These are phyloP conservation scores for Amphiura filiformis DNA, from an alignment of 35 echinoderm and acorn worm species.

Conservation along the genomic window DNA sequence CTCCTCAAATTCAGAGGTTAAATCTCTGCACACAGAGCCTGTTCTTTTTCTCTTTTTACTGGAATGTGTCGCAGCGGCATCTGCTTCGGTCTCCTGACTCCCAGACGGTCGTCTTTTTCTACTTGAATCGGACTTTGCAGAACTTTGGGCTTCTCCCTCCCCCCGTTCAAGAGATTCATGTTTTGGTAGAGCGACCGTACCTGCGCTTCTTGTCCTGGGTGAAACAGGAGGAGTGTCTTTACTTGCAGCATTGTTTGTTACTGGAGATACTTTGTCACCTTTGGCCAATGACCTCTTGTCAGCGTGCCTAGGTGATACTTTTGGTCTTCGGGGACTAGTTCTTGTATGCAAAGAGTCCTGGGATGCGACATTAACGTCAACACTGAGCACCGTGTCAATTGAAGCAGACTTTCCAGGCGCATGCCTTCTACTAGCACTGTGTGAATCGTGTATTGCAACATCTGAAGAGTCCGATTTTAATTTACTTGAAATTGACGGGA, in stretches of 20 bases:
- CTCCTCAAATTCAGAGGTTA: conserved; percentile 34
- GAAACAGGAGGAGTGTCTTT: background rate
- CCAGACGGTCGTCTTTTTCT: background rate
- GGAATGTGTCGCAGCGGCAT: background rate
- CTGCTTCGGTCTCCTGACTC: background rate
- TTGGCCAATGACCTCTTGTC: background rate
- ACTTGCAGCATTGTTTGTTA: background rate
- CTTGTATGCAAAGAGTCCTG: background rate
- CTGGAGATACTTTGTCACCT: background rate
- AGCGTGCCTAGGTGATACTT: background rate
- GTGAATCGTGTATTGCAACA: background rate
- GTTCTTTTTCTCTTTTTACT: conserved; percentile 27
- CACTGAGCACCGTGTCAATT: background rate
- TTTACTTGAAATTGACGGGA: background rate
- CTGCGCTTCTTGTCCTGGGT: background rate
- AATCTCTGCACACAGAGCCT: conserved; percentile 27
- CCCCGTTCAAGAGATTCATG: background rate
- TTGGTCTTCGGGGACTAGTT: conserved; percentile 55
- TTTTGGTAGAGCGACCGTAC: background rate
- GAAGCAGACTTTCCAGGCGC: background rate
- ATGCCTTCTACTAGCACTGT: background rate
- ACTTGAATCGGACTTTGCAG: background rate
- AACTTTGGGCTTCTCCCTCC: background rate
- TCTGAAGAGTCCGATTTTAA: background rate
- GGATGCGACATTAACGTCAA: background rate